Conservation (phyloP, 2,888 invertebrate species). For the Lochmaea capreae region DNA sequence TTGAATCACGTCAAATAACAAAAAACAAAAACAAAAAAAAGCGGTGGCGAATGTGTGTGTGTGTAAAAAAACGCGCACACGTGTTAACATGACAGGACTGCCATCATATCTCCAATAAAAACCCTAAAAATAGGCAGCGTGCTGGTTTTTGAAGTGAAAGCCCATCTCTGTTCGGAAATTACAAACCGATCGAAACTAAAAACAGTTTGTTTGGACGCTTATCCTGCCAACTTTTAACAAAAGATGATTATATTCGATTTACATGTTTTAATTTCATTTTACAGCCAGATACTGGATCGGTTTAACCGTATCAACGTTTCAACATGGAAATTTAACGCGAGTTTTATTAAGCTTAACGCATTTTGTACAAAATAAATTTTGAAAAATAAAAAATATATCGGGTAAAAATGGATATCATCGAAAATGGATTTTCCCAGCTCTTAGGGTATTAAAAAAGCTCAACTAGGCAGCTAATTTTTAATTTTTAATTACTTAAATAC, state of each 20-base stretch:
- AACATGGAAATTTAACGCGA: not conserved
- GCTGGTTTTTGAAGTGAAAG: constrained; percentile 50
- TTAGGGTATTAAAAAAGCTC: too few relatives aligned
- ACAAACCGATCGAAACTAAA: constrained; percentile 57
- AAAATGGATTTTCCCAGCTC: too few relatives aligned
- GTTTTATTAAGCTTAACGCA: not conserved
- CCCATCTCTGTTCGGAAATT: constrained; percentile 59
- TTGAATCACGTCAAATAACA: constrained; percentile 53
- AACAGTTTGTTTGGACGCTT: constrained; percentile 43
- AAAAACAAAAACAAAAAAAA: constrained; percentile 52
- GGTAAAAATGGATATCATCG: too few relatives aligned
- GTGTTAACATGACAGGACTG: constrained; percentile 61
- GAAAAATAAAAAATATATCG: not conserved
- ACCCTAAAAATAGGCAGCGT: constrained; percentile 56
- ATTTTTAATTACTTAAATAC: too few relatives aligned
- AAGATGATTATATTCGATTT: constrained; percentile 12
- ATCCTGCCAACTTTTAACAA: constrained; percentile 28
- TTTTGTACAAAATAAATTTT: not conserved
- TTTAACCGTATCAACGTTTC: not conserved
- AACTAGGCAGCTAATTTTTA: too few relatives aligned
- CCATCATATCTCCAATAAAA: constrained; percentile 59
- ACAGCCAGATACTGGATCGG: constrained; percentile 3
- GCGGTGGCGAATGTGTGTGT: not conserved
- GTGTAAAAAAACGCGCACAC: constrained; percentile 50
- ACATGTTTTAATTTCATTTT: constrained; percentile 6